A percentile compares a stretch with the other conserved stretches of the same genome.
These are phyloP conservation scores for Pilophorus perplexus DNA, from an alignment of 2,888 invertebrate species.

Conservation along the genomic window DNA sequence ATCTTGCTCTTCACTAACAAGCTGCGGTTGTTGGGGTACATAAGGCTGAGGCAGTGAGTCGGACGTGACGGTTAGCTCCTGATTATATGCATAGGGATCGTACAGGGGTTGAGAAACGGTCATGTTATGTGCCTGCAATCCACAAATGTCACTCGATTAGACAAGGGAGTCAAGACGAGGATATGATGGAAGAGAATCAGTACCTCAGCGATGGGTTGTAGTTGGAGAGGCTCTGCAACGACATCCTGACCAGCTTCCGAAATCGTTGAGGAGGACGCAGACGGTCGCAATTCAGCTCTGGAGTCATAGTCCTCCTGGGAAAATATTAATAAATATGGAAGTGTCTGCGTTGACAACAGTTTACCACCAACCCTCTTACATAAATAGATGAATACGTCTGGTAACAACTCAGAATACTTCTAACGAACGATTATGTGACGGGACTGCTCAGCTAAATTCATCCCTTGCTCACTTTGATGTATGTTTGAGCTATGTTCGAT, in stretches of 20 bases:
- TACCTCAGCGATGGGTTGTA: conserved; percentile 7
- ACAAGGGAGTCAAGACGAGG: too few species aligned
- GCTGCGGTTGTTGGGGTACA: conserved; percentile 26
- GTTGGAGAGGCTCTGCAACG: conserved; percentile 3
- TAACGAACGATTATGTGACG: too few species aligned
- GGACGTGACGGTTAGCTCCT: conserved; percentile 33
- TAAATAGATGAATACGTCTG: too few species aligned
- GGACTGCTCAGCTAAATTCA: too few species aligned
- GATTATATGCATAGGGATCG: conserved; percentile 37
- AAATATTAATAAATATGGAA: too few species aligned
- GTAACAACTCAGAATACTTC: too few species aligned
- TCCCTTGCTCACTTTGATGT: too few species aligned
- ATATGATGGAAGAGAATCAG: too few species aligned
- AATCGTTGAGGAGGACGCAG: conserved; percentile 45
- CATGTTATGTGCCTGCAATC: conserved; percentile 31
- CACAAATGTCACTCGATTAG: not conserved
- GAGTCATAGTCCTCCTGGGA: conserved; percentile 28
- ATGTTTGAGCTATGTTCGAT: too few species aligned
- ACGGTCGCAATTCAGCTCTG: conserved; percentile 19
- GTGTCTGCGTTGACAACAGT: too few species aligned
- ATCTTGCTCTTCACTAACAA: conserved; percentile 28
- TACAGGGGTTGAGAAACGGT: conserved; percentile 20
- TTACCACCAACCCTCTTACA: not conserved
- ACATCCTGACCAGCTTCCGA: conserved; percentile 43
- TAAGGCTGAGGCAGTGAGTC: conserved; percentile 19